Percentiles rank a stretch among this genome's conserved stretches.
These are phyloP conservation scores for Andricus quercusramuli DNA, from an alignment of 2,888 invertebrate species.

Conservation along the genomic window DNA sequence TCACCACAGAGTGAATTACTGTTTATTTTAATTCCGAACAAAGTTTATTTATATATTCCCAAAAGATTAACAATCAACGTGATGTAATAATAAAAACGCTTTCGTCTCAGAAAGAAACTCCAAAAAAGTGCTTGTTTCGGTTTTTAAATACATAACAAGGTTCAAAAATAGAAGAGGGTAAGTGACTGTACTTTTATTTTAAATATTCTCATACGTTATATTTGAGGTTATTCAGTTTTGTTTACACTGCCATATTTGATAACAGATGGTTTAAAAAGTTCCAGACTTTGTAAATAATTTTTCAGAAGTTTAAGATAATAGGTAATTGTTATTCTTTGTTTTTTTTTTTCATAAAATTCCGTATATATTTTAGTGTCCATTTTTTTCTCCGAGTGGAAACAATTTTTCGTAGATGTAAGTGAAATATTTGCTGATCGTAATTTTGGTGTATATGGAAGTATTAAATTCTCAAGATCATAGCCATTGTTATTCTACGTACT, in stretches of 20 bases:
- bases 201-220: neutral
- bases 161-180: constrained; percentile 30
- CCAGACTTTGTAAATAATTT: neutral
- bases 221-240: neutral
- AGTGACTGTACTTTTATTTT: neutral
- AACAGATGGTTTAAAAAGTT: neutral
- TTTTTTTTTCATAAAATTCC: too few species aligned
- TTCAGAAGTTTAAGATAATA: too few species aligned
- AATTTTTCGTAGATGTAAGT: neutral
- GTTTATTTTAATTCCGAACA: neutral
- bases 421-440: neutral
- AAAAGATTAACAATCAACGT: neutral
- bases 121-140: neutral
- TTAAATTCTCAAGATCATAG: neutral
- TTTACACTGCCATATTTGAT: neutral
- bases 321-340: too few species aligned
- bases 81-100: neutral
- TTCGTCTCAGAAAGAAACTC: neutral
- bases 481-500: neutral
- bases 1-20: neutral
- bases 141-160: constrained; percentile 13
- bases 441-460: neutral
- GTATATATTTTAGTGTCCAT: neutral
- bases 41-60: neutral
- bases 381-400: neutral